Percentiles rank a stretch among this genome's conserved stretches.
Evolutionary conservation across 2,113 vertebrate species (phyloP).

Genomic region (Coreoperca whiteheadi): DNA sequence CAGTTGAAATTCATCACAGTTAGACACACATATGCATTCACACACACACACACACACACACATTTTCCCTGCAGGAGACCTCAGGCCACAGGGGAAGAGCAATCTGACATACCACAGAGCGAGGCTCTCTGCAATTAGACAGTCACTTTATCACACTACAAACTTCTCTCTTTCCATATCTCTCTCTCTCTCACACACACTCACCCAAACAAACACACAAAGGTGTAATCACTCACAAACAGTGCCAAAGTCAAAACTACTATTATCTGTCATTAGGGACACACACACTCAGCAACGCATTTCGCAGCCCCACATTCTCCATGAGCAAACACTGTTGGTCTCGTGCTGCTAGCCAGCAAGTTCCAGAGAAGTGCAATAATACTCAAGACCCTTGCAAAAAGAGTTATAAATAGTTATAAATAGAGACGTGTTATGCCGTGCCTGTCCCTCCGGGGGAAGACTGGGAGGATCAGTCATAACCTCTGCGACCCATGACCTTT

Average conservation of each 20-base stretch:
- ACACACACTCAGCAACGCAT: conserved; percentile 29
- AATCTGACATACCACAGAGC: conserved; percentile 72
- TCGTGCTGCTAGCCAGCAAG: conserved; percentile 1
- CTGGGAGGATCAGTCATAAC: conserved; percentile 59
- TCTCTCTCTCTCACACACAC: conserved; percentile 19
- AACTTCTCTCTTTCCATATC: conserved; percentile 60
- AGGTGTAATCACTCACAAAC: conserved; percentile 76
- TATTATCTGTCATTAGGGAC: conserved; percentile 75
- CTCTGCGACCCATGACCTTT: conserved; percentile 57
- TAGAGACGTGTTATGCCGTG: conserved; percentile 54
- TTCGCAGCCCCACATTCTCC: conserved; percentile 39
- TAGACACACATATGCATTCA: conserved; percentile 23
- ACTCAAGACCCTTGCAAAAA: conserved; percentile 17
- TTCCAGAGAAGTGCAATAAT: conserved; percentile 41
- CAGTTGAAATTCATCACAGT: conserved; percentile 67
- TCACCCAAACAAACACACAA: conserved; percentile 58
- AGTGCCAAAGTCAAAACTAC: conserved; percentile 74
- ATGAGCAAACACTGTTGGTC: conserved; percentile 31
- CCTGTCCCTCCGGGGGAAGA: conserved; percentile 40
- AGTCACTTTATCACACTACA: conserved; percentile 75
- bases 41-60: conserved; percentile 41
- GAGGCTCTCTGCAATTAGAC: conserved; percentile 78
- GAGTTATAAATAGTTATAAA: conserved; percentile 64
- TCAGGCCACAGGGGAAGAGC: conserved; percentile 78
- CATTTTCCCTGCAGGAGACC: conserved; percentile 60